A percentile compares a stretch with the other conserved stretches of the same genome.
Evolutionary conservation across 2,797 vertebrate species (phyloP).

Genomic region (Peromyscus nudipes): DNA sequence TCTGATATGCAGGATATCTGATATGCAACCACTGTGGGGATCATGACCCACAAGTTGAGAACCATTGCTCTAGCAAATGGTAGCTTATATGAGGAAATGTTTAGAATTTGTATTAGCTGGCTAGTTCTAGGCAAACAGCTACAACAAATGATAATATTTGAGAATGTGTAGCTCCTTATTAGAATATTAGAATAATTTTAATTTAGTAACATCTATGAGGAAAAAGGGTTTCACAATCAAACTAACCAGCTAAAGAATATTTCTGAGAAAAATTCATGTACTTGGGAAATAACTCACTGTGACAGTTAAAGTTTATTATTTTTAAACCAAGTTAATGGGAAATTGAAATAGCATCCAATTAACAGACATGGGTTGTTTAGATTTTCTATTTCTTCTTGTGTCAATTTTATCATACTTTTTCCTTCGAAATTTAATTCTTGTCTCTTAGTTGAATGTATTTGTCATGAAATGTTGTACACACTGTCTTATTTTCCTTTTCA

Average conservation of each 20-base stretch:
- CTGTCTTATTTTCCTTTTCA: not conserved
- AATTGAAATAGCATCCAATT: not conserved
- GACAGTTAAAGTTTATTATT: not conserved
- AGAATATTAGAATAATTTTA: slow-evolving; percentile 42
- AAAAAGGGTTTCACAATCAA: slow-evolving; percentile 34
- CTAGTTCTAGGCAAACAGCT: slow-evolving; percentile 26
- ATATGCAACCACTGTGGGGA: too few species aligned
- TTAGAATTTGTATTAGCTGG: slow-evolving; percentile 42
- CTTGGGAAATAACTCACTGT: slow-evolving; percentile 8
- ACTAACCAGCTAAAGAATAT: not conserved
- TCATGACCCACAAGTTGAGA: not conserved
- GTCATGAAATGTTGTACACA: not conserved
- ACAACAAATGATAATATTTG: slow-evolving; percentile 35
- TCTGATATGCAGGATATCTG: not conserved
- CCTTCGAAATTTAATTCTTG: not conserved
- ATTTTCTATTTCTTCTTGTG: slow-evolving; percentile 49
- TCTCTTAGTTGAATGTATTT: not conserved
- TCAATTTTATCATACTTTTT: slow-evolving; percentile 6
- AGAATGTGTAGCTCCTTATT: slow-evolving; percentile 33
- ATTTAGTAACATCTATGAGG: slow-evolving; percentile 15
- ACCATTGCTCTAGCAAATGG: not conserved
- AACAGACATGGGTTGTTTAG: not conserved
- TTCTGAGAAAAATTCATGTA: slow-evolving; percentile 38
- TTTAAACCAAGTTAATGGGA: not conserved
- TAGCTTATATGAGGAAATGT: not conserved